Evolutionary conservation across 1,140 invertebrate genomes (phyloP).

Genomic region (Drosophila fuyamai): DNA sequence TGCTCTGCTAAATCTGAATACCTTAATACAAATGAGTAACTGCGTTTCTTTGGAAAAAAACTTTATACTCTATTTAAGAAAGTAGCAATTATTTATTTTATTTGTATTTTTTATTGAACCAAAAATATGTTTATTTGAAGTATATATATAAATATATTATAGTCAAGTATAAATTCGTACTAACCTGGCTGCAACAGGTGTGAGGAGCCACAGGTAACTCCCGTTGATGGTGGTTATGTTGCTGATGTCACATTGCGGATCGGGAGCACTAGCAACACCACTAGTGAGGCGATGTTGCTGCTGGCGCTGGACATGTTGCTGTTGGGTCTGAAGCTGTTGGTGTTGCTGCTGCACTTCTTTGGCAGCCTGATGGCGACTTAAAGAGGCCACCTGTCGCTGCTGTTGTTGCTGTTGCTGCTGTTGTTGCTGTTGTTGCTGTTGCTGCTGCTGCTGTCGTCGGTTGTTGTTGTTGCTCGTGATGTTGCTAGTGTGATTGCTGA

Average conservation of each 20-base stretch:
- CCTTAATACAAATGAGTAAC: too few relatives aligned
- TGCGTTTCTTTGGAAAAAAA: too few relatives aligned
- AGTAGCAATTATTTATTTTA: too few relatives aligned
- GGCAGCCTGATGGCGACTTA: constrained; percentile 9
- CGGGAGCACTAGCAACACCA: not conserved
- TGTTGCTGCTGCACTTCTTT: constrained; percentile 23
- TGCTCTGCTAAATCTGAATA: too few relatives aligned
- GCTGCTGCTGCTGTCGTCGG: constrained; percentile 15
- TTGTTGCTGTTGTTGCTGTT: constrained; percentile 2
- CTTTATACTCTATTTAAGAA: too few relatives aligned
- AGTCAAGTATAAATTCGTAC: constrained; percentile 3
- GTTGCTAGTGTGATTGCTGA: constrained; percentile 21
- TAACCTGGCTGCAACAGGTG: constrained; percentile 84
- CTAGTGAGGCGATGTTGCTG: constrained; percentile 19
- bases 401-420: constrained; percentile 14
- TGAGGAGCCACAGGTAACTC: constrained; percentile 81
- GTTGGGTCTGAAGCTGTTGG: constrained; percentile 1
- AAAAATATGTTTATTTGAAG: too few relatives aligned
- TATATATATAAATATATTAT: not conserved
- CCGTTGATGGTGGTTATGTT: constrained; percentile 9
- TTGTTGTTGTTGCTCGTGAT: constrained; percentile 22
- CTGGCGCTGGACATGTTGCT: constrained; percentile 23
- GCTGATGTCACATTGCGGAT: constrained; percentile 3
- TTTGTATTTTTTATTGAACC: too few relatives aligned
- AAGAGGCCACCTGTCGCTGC: constrained; percentile 24